Evolutionary conservation across 1,140 invertebrate genomes (phyloP).

Genomic region (Halesus radiatus): DNA sequence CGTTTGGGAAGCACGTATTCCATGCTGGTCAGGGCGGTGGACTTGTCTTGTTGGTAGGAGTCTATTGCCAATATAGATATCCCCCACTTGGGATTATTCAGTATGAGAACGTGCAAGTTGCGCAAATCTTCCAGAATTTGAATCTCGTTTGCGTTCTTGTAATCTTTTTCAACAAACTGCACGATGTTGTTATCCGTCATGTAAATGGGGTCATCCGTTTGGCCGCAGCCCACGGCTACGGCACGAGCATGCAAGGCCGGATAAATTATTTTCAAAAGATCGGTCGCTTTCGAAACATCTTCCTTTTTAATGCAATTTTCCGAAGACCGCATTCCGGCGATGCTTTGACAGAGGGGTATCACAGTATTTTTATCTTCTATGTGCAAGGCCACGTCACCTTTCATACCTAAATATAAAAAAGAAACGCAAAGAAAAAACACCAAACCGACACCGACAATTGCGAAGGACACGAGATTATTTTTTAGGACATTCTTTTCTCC

Average conservation of each 20-base stretch:
- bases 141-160: conserved; percentile 60
- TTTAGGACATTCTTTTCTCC: conserved; percentile 70
- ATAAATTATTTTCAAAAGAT: conserved; percentile 73
- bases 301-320: conserved; percentile 74
- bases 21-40: conserved; percentile 59
- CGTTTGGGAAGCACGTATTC: conserved; percentile 71
- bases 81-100: conserved; percentile 80
- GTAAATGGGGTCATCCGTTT: conserved; percentile 66
- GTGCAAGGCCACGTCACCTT: conserved; percentile 66
- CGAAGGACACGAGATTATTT: conserved; percentile 77
- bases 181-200: conserved; percentile 73
- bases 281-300: conserved; percentile 72
- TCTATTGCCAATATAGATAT: conserved; percentile 70
- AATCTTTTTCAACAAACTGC: conserved; percentile 64
- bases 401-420: conserved; percentile 77
- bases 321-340: conserved; percentile 67
- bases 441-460: conserved; percentile 73
- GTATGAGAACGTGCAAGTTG: conserved; percentile 77
- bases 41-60: conserved; percentile 59
- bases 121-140: conserved; percentile 73
- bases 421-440: conserved; percentile 77
- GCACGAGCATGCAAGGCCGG: conserved; percentile 72
- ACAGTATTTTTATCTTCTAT: conserved; percentile 69
- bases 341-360: conserved; percentile 72
- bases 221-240: conserved; percentile 74